Conservation (phyloP, 92 coral and sea anemone species). For the Porites rus region DNA sequence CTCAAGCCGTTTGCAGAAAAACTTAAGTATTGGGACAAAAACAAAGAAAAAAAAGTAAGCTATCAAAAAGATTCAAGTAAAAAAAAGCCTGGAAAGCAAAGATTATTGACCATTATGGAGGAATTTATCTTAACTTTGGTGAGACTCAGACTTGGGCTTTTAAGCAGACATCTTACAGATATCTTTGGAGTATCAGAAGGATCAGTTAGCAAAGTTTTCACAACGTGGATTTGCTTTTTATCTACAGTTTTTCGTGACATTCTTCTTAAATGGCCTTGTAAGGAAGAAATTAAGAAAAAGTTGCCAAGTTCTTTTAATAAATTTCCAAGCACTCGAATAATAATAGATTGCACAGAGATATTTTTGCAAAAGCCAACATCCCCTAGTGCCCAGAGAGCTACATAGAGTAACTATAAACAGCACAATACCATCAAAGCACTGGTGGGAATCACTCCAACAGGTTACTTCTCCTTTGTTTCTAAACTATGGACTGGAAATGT, state of each 20-base stretch:
- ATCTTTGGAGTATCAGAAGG: conserved; percentile 39
- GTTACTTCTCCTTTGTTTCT: too few relatives aligned
- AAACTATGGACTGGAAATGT: too few relatives aligned
- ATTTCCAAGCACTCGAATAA: too few relatives aligned
- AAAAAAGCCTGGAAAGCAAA: conserved; percentile 48
- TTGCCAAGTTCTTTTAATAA: too few relatives aligned
- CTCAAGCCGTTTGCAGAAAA: conserved; percentile 35
- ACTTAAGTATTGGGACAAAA: conserved; percentile 50
- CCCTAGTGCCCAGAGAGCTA: too few relatives aligned
- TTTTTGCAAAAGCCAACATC: too few relatives aligned
- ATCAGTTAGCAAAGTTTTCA: too few relatives aligned
- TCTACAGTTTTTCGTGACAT: too few relatives aligned
- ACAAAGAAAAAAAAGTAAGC: conserved; percentile 25
- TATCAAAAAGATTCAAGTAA: conserved; percentile 2
- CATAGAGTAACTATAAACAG: conserved; percentile 34
- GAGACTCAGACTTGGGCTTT: conserved; percentile 33
- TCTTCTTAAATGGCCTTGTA: too few relatives aligned
- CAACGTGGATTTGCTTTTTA: too few relatives aligned
- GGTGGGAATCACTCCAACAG: conserved; percentile 37
- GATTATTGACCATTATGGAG: conserved; percentile 14
- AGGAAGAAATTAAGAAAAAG: too few relatives aligned
- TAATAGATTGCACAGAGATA: too few relatives aligned
- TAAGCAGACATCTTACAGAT: conserved; percentile 28
- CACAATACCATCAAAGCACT: conserved; percentile 53
- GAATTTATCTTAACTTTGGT: conserved; percentile 24